phyloP scores from a whole-genome alignment of 92 coral and sea anemone species.

The Scolanthus callimorphus region DNA sequence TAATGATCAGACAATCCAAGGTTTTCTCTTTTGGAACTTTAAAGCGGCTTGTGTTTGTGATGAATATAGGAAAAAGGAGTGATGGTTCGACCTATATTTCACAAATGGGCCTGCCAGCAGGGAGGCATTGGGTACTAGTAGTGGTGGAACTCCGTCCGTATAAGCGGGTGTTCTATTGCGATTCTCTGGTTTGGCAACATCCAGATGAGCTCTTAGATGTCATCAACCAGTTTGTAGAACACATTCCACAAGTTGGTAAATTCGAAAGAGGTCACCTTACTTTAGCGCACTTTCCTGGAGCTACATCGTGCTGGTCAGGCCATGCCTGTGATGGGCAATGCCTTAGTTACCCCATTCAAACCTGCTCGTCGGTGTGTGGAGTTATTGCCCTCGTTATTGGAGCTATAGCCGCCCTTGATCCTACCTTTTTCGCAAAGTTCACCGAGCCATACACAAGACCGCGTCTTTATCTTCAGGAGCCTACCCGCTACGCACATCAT shows the following conservation, averaged over 20 bases:
- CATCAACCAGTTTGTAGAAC: constrained; percentile 9
- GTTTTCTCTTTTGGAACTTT: no score
- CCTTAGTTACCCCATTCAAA: no score
- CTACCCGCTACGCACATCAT: constrained; percentile 12
- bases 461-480: constrained; percentile 4
- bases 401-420: no score
- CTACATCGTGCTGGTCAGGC: no score
- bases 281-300: constrained; percentile 5
- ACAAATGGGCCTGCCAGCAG: no score
- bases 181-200: constrained; percentile 25
- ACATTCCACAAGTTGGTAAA: constrained; percentile 28
- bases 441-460: constrained; percentile 13
- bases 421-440: constrained; percentile 5
- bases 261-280: constrained; percentile 6
- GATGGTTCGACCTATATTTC: no score
- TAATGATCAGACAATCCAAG: no score
- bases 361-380: no score
- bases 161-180: constrained; percentile 24
- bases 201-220: constrained; percentile 14
- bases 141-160: constrained; percentile 35
- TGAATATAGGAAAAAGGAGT: no score
- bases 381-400: no score
- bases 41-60: no score
- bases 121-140: constrained; percentile 32
- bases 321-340: no score